Base-by-base conservation (phyloP, 2,797 vertebrate genomes). In the Mallotus villosus region DNA sequence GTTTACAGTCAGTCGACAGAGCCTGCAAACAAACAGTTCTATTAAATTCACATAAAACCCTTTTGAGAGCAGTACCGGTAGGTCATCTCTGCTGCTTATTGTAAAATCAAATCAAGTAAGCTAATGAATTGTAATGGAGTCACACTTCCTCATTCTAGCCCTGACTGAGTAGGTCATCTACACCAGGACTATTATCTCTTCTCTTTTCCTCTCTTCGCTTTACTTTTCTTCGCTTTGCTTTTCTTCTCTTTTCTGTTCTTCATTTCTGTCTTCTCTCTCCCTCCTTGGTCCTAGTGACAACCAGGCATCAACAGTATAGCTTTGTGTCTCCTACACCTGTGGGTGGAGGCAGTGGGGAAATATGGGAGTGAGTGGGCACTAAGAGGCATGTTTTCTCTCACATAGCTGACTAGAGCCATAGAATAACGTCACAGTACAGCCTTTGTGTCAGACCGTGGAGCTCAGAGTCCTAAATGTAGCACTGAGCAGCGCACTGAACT, bases 291-390 rank as follows among this genome's bases (percentile, higher is more conserved):
- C 51, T n/a, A 1, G 51, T n/a, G 21, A 22, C 14, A 24, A 61
- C 59, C 25, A 24, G 12, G 22, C 14, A 27, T 14, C 22, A 61
- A 61, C 59, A 61, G 22, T 61, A 19, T 16, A 5, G 59, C 59
- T 61, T 25, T 61, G 59, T 61, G 59, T 61, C 21, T 25, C 11
- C 24, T 12, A 8, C 59, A 61, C 59, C 59, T 61, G 59, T 61
- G 22, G 59, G 59, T 27, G 25, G 59, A 24, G 25, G 22, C 12
- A 9, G 21, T 24, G 12, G 11, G 59, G 59, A 27, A 2, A 12
- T 25, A 5, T 25, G 59, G 21, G 59, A 61, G 59, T 25, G 21
- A 25, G 59, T 61, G 59, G 59, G 22, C 24, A 24, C 59, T 61
- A 5, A 29, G 59, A 27, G 59, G 21, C 59, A 25, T 61, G 59